Conservation (phyloP, 2,113 vertebrate species). For the Melanostigma gelatinosum region DNA sequence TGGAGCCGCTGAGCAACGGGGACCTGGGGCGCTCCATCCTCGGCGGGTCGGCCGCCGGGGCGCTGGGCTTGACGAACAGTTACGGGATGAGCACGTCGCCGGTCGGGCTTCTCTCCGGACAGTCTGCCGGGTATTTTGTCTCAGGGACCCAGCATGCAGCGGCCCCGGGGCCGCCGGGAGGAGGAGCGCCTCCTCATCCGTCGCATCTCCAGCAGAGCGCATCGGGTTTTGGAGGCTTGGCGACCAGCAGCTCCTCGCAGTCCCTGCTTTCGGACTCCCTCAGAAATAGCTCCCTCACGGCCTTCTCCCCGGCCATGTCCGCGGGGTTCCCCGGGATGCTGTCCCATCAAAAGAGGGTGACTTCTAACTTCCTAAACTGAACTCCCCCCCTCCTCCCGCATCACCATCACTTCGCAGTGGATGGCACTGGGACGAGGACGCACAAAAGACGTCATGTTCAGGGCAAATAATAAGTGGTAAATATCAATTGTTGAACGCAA, state of each 20-base stretch:
- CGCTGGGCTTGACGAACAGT: constrained; percentile 76
- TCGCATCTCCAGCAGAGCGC: constrained; percentile 75
- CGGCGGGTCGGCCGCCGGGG: constrained; percentile 69
- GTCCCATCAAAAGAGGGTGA: constrained; percentile 81
- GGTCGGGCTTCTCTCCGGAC: constrained; percentile 81
- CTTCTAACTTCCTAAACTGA: constrained; percentile 84
- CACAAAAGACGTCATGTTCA: constrained; percentile 36
- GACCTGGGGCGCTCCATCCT: constrained; percentile 79
- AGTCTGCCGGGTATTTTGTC: constrained; percentile 80
- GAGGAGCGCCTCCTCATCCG: constrained; percentile 42
- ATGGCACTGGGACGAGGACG: constrained; percentile 47
- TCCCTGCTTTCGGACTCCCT: constrained; percentile 80
- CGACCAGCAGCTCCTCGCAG: constrained; percentile 69
- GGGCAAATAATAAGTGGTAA: constrained; percentile 57
- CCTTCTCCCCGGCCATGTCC: constrained; percentile 77
- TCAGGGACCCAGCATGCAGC: constrained; percentile 76
- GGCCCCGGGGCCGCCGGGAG: constrained; percentile 43
- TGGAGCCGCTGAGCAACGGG: constrained; percentile 81
- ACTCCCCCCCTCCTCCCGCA: neutral
- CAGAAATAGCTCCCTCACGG: constrained; percentile 74
- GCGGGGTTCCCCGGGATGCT: constrained; percentile 77
- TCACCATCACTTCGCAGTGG: neutral
- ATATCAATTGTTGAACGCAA: constrained; percentile 55
- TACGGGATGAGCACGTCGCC: constrained; percentile 82
- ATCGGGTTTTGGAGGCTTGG: constrained; percentile 62